Evolutionary conservation across 2,797 vertebrate genomes (phyloP), one percentile per base, ranked within the genome.

Genomic region (Sebastes cheni): DNA sequence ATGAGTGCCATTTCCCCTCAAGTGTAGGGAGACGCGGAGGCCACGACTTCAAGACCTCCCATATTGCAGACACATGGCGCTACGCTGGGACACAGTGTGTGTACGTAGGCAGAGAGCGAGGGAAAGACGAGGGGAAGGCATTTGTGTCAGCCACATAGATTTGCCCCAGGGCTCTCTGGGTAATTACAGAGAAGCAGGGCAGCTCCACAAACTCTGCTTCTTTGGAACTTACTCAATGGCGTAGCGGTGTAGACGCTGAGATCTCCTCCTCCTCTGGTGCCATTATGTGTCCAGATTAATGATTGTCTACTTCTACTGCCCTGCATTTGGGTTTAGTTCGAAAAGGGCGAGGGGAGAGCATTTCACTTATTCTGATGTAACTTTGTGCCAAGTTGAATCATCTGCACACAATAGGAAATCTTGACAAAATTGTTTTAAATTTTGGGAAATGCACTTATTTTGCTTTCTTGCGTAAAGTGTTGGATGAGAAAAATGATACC

Each of bases 101-200:
- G 52, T 69, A 22, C 42, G 39, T 36, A 82, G 59, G 60, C n/a
- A 65, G n/a, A 80, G 36, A 68, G 34, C 67, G 62, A 54, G n/a
- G 54, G 83, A 54, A 18, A 78, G 22, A 72, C 5, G 13, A 69
- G 56, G 30, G 67, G 77, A 80, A 84, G 81, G 87, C 85, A 84
- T 92, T 86, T 1, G 56, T 77, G 87, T 86, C 78, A 86, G 75
- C 89, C 89, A 82, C 91, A 91, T 79, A 83, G 79, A 89, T 89
- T 79, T 92, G 88, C 93, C 93, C 88, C 87, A 85, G 83, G 86
- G 78, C 70, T 77, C 71, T 90, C 80, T 86, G 84, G 89, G 86
- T 94, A 95, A 96, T 95, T 95, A 93, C 89, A 95, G 93, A 91
- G 90, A 79, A 91, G 87, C 75, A 72, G 89, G 79, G 81, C 56